Conservation (phyloP, 2,797 vertebrate genomes). For the Pachyuromys duprasi region DNA sequence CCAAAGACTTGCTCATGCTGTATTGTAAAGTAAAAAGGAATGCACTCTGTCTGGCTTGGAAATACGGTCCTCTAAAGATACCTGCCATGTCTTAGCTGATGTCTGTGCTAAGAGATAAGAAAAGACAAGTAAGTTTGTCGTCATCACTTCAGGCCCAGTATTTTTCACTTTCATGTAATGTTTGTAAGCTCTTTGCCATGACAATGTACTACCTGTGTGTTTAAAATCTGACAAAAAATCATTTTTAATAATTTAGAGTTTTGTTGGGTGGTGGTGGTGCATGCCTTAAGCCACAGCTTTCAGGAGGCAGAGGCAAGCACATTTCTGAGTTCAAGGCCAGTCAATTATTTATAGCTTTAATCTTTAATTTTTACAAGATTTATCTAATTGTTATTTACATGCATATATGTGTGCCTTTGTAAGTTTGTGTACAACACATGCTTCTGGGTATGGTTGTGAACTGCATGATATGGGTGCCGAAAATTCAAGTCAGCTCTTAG, state of each 20-base stretch:
- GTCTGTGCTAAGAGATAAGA: not conserved
- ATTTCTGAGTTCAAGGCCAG: not conserved
- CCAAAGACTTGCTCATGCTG: not conserved
- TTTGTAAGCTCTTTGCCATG: not conserved
- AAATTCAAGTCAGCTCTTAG: not conserved
- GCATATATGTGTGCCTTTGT: not conserved
- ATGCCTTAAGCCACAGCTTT: too few species aligned
- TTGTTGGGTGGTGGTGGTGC: not conserved
- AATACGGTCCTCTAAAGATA: not conserved
- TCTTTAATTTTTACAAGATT: not conserved
- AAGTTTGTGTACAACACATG: not conserved
- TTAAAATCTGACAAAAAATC: not conserved
- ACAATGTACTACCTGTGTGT: not conserved
- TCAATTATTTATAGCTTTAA: not conserved
- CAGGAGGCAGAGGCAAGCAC: not conserved
- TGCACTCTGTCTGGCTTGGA: not conserved
- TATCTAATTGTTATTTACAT: not conserved
- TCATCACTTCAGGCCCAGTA: not conserved
- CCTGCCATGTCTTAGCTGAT: not conserved
- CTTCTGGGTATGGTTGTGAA: not conserved
- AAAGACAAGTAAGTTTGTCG: not conserved
- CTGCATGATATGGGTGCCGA: not conserved
- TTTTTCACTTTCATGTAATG: not conserved
- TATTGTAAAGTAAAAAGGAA: not conserved
- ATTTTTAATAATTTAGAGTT: slow-evolving; percentile 1